These are phyloP conservation scores for Malthinus seriepunctatus DNA, from an alignment of 2,888 invertebrate genomes.

Conservation along the genomic window DNA sequence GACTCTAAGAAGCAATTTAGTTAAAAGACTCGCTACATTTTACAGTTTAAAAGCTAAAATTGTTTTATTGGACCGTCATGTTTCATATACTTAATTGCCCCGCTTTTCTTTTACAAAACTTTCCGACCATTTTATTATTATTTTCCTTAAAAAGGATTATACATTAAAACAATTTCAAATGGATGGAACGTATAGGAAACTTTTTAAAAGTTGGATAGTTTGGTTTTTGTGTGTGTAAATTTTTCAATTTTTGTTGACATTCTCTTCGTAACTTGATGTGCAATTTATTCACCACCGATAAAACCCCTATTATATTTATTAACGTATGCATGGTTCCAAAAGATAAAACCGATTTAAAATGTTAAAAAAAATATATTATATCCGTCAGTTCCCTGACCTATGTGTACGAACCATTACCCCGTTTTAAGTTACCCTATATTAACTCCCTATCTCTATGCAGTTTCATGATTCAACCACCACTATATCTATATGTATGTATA, in stretches of 20 bases:
- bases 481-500: neutral
- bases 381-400: constrained; percentile 26
- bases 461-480: constrained; percentile 13
- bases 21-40: constrained; percentile 13
- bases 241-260: constrained; percentile 2
- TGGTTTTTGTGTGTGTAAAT: no score
- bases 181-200: neutral
- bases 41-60: neutral
- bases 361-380: constrained; percentile 16
- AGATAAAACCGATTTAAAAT: constrained; percentile 29
- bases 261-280: neutral
- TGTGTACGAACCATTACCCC: constrained; percentile 26
- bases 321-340: constrained; percentile 23
- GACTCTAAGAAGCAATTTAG: constrained; percentile 24
- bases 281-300: constrained; percentile 17
- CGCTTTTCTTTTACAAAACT: neutral
- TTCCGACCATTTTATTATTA: constrained; percentile 2
- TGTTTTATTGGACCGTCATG: constrained; percentile 1
- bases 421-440: constrained; percentile 23
- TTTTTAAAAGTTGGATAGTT: neutral
- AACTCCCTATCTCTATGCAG: constrained; percentile 17
- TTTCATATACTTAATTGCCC: constrained; percentile 11
- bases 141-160: constrained; percentile 4
- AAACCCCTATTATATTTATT: constrained; percentile 15
- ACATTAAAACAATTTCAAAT: constrained; percentile 3